Conservation (phyloP, 1,140 invertebrate species). For the Rhagoletis pomonella region DNA sequence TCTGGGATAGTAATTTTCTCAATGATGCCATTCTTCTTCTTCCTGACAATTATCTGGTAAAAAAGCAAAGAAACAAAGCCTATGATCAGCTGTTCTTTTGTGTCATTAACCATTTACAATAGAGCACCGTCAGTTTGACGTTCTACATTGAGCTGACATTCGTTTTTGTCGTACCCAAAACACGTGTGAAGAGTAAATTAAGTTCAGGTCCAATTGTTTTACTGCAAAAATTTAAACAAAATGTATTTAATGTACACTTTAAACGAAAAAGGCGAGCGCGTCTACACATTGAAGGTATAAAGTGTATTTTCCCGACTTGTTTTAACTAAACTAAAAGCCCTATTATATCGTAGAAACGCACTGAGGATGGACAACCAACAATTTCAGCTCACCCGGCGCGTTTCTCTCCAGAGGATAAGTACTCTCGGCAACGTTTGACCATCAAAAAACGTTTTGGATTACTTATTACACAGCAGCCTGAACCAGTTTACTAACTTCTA, state of each 20-base stretch:
- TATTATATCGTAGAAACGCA: conserved; percentile 78
- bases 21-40: no score
- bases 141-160: not conserved
- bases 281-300: conserved; percentile 83
- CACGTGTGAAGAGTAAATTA: not conserved
- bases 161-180: not conserved
- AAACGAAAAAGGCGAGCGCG: conserved; percentile 81
- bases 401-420: conserved; percentile 97
- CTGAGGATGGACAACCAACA: conserved; percentile 86
- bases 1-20: no score
- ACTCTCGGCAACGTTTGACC: conserved; percentile 90
- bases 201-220: not conserved
- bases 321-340: conserved; percentile 29
- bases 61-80: no score
- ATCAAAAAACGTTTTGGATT: conserved; percentile 94
- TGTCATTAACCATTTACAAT: not conserved
- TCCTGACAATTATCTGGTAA: no score
- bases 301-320: not conserved
- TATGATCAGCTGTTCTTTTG: no score
- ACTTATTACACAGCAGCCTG: conserved; percentile 89
- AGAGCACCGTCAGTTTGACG: not conserved
- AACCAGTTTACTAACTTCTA: conserved; percentile 82
- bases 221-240: conserved; percentile 10
- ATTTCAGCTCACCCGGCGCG: conserved; percentile 94
- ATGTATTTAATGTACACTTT: conserved; percentile 88